Percentiles rank a stretch among this genome's conserved stretches.
phyloP scores from a whole-genome alignment of 2,113 vertebrate genomes.

The Recurvirostra avosetta region DNA sequence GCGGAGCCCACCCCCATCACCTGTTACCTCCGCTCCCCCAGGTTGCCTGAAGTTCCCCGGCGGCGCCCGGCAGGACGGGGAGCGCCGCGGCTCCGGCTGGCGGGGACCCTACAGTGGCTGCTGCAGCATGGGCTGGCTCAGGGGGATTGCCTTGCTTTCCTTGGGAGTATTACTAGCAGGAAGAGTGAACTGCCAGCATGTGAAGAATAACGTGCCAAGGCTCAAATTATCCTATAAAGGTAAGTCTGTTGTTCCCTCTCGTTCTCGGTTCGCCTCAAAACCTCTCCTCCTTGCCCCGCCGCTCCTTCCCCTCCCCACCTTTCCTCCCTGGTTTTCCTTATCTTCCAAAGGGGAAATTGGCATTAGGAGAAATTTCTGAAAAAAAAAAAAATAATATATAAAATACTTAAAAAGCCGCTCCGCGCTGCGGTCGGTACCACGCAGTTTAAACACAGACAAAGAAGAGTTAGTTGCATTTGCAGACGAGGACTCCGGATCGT shows the following conservation, averaged over 20 bases:
- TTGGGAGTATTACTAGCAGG: slow-evolving; percentile 80
- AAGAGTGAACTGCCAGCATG: slow-evolving; percentile 78
- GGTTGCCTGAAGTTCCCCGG: slow-evolving; percentile 75
- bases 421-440: slow-evolving; percentile 21
- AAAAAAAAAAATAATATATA: background rate
- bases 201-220: slow-evolving; percentile 88
- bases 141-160: slow-evolving; percentile 81
- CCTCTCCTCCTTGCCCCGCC: background rate
- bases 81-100: slow-evolving; percentile 56
- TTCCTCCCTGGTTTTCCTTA: background rate
- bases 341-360: background rate
- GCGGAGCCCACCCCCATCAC: slow-evolving; percentile 75
- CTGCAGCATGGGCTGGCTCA: slow-evolving; percentile 86
- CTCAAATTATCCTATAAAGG: slow-evolving; percentile 96
- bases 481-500: slow-evolving; percentile 35
- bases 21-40: slow-evolving; percentile 82
- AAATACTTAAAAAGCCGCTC: background rate
- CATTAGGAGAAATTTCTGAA: background rate
- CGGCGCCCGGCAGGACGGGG: slow-evolving; percentile 68
- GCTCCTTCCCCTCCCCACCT: background rate
- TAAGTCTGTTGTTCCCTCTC: slow-evolving; percentile 69
- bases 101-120: slow-evolving; percentile 61
- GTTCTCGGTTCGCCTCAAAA: background rate
- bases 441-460: slow-evolving; percentile 75
- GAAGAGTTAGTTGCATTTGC: slow-evolving; percentile 73